Percentiles rank a stretch among this genome's conserved stretches.
Evolutionary conservation across 2,888 invertebrate species (phyloP).

Genomic region (Gibbula magus): DNA sequence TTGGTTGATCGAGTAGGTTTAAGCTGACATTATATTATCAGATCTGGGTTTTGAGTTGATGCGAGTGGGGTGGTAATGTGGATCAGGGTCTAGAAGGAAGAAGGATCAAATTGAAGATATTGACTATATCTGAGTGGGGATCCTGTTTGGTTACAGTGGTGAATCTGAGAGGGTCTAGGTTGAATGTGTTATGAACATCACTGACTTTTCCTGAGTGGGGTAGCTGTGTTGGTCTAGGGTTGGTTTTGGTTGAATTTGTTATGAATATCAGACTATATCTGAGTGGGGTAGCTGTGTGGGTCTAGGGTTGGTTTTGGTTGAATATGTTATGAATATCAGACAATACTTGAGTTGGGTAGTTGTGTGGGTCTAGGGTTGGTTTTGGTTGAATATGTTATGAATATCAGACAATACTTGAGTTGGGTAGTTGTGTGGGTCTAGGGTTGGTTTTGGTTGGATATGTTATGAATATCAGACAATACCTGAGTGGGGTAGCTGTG

Average conservation of each 20-base stretch:
- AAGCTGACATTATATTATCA: too few relatives aligned
- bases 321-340: too few relatives aligned
- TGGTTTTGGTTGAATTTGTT: constrained; percentile 28
- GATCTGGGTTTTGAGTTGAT: too few relatives aligned
- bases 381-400: constrained; percentile 27
- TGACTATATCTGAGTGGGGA: too few relatives aligned
- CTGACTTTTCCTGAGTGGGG: constrained; percentile 40
- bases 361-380: constrained; percentile 33
- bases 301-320: constrained; percentile 34
- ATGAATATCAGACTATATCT: constrained; percentile 19
- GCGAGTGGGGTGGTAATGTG: too few relatives aligned
- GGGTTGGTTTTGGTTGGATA: constrained; percentile 36
- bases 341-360: constrained; percentile 38
- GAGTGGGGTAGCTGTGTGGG: constrained; percentile 39
- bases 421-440: constrained; percentile 34
- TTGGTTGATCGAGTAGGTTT: too few relatives aligned
- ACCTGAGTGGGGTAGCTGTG: constrained; percentile 40
- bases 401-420: constrained; percentile 33
- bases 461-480: background rate
- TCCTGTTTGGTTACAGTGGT: too few relatives aligned
- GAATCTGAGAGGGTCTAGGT: too few relatives aligned
- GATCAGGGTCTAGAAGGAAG: too few relatives aligned
- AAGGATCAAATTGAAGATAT: too few relatives aligned
- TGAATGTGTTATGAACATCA: too few relatives aligned
- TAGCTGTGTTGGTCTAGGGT: constrained; percentile 33